A percentile compares a stretch with the other conserved stretches of the same genome.
phyloP scores from a whole-genome alignment of 2,888 invertebrate species.

The Hydrotaea diabolus region DNA sequence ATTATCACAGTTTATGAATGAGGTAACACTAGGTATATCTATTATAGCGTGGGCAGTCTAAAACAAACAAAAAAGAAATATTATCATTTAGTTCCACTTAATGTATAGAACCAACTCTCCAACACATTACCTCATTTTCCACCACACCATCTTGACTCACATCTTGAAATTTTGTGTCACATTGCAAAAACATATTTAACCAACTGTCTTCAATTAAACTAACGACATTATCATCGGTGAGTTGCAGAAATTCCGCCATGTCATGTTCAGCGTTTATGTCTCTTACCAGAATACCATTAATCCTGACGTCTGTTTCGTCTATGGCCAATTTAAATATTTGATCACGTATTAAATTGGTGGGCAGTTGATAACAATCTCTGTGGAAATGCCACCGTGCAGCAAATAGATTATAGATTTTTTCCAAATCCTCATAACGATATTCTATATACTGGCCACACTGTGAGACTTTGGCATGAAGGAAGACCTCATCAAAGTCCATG shows the following conservation, averaged over 20 bases:
- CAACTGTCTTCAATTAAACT: slow-evolving; percentile 67
- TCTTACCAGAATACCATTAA: slow-evolving; percentile 51
- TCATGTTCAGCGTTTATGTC: slow-evolving; percentile 47
- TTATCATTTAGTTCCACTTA: neutral
- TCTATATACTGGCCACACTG: slow-evolving; percentile 76
- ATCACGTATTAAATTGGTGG: slow-evolving; percentile 80
- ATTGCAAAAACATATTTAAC: slow-evolving; percentile 45
- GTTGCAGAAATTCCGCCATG: slow-evolving; percentile 65
- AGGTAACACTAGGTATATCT: slow-evolving; percentile 33
- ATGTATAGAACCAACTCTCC: neutral
- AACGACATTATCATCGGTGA: slow-evolving; percentile 71
- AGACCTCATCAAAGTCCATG: slow-evolving; percentile 75
- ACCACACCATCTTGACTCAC: slow-evolving; percentile 68
- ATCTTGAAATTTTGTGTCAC: slow-evolving; percentile 49
- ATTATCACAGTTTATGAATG: slow-evolving; percentile 69
- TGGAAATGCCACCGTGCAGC: slow-evolving; percentile 81
- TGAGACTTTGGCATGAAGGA: slow-evolving; percentile 73
- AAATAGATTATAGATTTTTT: slow-evolving; percentile 81
- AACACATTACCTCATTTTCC: slow-evolving; percentile 21
- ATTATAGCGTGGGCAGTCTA: slow-evolving; percentile 6
- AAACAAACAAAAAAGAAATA: slow-evolving; percentile 3
- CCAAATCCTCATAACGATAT: slow-evolving; percentile 81
- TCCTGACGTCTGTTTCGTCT: slow-evolving; percentile 36
- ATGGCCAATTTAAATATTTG: slow-evolving; percentile 70
- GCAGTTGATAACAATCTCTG: slow-evolving; percentile 81